Conservation (phyloP, 2,888 invertebrate species). For the Lycophotia porphyrea region DNA sequence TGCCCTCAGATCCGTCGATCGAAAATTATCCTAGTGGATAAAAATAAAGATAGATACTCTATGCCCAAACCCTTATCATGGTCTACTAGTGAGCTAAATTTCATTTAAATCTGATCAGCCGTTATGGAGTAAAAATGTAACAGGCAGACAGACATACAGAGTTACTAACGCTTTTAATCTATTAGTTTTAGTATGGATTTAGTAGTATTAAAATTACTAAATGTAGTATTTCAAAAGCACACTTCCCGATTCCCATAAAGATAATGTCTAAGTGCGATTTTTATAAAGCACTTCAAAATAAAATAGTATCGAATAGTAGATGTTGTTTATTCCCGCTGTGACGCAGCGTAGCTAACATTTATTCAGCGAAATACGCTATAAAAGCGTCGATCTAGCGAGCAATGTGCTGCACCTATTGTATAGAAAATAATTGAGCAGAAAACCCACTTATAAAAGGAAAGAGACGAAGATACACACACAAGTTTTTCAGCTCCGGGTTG, state of each 20-base stretch:
- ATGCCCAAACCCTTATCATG: background rate
- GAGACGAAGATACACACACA: background rate
- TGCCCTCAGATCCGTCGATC: background rate
- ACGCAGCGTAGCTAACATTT: slow-evolving; percentile 42
- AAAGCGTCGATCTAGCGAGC: slow-evolving; percentile 47
- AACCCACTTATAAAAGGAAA: background rate
- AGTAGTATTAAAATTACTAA: background rate
- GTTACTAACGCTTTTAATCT: background rate
- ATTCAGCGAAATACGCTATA: slow-evolving; percentile 56
- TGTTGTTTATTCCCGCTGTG: slow-evolving; percentile 27
- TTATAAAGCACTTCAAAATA: slow-evolving; percentile 28
- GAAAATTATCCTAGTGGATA: background rate
- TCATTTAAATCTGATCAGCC: background rate
- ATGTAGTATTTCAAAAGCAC: slow-evolving; percentile 16
- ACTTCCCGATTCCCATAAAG: slow-evolving; percentile 19
- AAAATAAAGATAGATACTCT: background rate
- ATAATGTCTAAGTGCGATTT: slow-evolving; percentile 30
- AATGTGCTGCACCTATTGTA: slow-evolving; percentile 45
- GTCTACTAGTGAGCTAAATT: background rate
- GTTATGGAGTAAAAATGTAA: background rate
- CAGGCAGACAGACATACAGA: background rate
- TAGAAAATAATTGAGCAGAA: slow-evolving; percentile 28
- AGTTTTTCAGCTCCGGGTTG: background rate
- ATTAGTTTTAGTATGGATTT: background rate
- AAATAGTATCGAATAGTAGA: slow-evolving; percentile 10